Evolutionary conservation across 30 jellyfish, hydroid and myxozoan species (phyloP), one percentile per base, ranked within the genome.

Genomic region (Phacellophora camtschatica): DNA sequence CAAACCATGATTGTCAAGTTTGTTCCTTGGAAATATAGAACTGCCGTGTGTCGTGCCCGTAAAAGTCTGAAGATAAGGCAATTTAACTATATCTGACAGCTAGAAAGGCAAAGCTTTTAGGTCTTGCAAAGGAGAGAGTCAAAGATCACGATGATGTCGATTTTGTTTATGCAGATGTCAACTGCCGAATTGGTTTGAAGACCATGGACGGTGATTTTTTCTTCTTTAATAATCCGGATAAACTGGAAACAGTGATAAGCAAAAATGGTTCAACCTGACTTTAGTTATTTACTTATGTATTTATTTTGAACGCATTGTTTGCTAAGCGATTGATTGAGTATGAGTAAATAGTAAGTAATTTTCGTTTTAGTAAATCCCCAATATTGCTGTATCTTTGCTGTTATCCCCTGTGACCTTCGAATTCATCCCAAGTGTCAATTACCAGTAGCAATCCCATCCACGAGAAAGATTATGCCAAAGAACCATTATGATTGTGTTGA

Each of bases 371-470:
- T 50, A 25, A 50, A 30, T 16, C 65, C 65, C 65, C n/a, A n/a
- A n/a, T n/a, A n/a, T n/a, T n/a, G n/a, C n/a, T n/a, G n/a, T n/a
- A n/a, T n/a, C n/a, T n/a, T n/a, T n/a, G n/a, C n/a, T n/a, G n/a
- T n/a, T 41, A 41, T 41, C 55, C 55, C 55, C 11, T 41, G 1
- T 41, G 55, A 41, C 1, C 55, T 53, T 53, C 25, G 20, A 53
- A 1, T n/a, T 53, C 31, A 15, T 15, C 31, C 31, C 42, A 58
- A 58, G 73, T 58, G 73, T 58, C 73, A 58, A 58, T 19, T 58
- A 58, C 73, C 23, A 58, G 73, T 58, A 58, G 33, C n/a, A 58
- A 58, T 57, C 73, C 42, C 73, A 28, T 5, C 23, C 23, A 50
- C 65, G 65, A 50, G 65, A 50, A 4, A 50, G 65, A 25, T 50